Conservation (phyloP, 2,888 invertebrate species). For the Dolomedes plantarius region DNA sequence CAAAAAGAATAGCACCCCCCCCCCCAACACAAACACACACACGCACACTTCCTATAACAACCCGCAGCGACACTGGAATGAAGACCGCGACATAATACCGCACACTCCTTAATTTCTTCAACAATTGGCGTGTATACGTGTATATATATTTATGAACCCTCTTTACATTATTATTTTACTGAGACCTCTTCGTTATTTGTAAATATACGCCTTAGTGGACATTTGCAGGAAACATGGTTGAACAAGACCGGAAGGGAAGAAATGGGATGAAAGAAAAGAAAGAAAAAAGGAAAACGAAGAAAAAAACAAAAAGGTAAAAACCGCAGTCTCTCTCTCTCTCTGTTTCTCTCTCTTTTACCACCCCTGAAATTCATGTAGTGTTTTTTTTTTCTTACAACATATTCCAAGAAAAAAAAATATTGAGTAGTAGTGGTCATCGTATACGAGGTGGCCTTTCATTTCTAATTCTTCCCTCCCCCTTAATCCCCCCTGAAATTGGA, state of each 20-base stretch:
- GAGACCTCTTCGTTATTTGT: conserved; percentile 46
- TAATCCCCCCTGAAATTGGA: not conserved
- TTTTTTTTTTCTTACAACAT: conserved; percentile 21
- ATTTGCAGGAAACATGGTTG: conserved; percentile 64
- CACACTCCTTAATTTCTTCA: too few relatives aligned
- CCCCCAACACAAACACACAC: too few relatives aligned
- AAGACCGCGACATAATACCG: too few relatives aligned
- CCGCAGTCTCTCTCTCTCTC: not conserved
- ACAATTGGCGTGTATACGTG: too few relatives aligned
- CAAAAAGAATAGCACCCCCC: too few relatives aligned
- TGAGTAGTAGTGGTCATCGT: conserved; percentile 30
- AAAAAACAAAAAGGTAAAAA: not conserved
- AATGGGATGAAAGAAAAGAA: conserved; percentile 31
- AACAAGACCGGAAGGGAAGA: conserved; percentile 60
- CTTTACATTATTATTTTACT: conserved; percentile 32
- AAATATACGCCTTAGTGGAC: conserved; percentile 57
- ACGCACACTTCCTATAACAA: too few relatives aligned
- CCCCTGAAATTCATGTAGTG: conserved; percentile 23
- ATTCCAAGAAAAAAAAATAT: not conserved
- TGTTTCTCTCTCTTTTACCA: too few relatives aligned
- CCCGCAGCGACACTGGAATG: too few relatives aligned
- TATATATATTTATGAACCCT: conserved; percentile 4
- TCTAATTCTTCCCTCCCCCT: not conserved
- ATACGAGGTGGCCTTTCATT: conserved; percentile 6
- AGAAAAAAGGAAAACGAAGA: conserved; percentile 20